Evolutionary conservation across 1,140 invertebrate species (phyloP).

Genomic region (Ericerus pela): DNA sequence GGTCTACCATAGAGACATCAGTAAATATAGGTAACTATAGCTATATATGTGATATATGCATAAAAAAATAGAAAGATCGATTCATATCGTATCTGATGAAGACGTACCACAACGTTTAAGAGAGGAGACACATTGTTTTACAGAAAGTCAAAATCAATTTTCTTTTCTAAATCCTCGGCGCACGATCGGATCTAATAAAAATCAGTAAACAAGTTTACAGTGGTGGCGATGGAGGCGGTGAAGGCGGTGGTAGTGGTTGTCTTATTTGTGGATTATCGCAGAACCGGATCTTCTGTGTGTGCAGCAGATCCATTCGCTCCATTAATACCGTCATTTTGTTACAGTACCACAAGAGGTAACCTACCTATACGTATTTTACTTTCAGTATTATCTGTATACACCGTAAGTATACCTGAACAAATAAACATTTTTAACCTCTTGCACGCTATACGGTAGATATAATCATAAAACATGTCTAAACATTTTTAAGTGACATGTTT

Average conservation of each 20-base stretch:
- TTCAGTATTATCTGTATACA: no score
- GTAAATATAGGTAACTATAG: no score
- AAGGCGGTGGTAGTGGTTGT: no score
- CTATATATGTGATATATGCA: no score
- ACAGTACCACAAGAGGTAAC: neutral
- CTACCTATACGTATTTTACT: no score
- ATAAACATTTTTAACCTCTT: conserved; percentile 12
- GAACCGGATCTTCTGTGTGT: neutral
- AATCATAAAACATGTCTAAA: conserved; percentile 12
- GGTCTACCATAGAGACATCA: no score
- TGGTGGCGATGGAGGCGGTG: no score
- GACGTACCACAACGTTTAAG: no score
- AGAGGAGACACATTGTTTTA: no score
- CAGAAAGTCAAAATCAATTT: conserved; percentile 12
- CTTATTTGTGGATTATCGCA: conserved; percentile 8
- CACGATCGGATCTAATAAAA: conserved; percentile 12
- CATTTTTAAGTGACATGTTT: conserved; percentile 12
- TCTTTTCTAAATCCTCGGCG: conserved; percentile 5
- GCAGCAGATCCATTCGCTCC: neutral
- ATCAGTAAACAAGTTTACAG: conserved; percentile 7
- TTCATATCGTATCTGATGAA: no score
- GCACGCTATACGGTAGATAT: conserved; percentile 11
- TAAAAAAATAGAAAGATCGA: no score
- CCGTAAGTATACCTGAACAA: neutral
- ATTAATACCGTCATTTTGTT: conserved; percentile 7